Base-by-base conservation (phyloP, 2,113 vertebrate species). In the Clupea harengus region DNA sequence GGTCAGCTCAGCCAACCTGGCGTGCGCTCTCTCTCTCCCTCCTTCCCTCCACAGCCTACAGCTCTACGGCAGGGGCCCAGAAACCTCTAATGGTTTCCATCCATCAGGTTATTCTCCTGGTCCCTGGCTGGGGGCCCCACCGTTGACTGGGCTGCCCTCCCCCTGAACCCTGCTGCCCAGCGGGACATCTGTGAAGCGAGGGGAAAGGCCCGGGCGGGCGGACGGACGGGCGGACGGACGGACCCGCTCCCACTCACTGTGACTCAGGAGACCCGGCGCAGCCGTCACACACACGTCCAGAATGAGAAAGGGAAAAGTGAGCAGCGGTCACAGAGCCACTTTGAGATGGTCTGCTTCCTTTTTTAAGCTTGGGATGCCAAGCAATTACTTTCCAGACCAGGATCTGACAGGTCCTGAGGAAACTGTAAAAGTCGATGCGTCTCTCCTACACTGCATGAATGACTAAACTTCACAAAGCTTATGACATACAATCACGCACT, bases 51-150 rank as follows among this genome's bases (percentile, higher is more conserved):
- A 39, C 82, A 83, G 81, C 84, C 87, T 64, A 44, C 85, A 89
- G 60, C 50, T 83, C 87, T 64, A 44, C 85, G 88, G 60, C 50
- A 88, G 83, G 82, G 25, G 39, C 39, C 39, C 39, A 84, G 89
- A 87, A 39, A 88, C n/a, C 81, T 81, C 45, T 90, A 92, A 92
- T 92, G 82, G 89, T 88, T 91, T 90, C 92, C 88, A 93, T 93
- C 89, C 91, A 92, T 93, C 90, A 90, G 87, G 84, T 45, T 82
- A 86, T 57, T 82, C n/a, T 82, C 83, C 60, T 88, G 57, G 84
- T 84, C 67, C 75, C 18, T 25, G 49, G 84, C 85, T 57, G 9
- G 39, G 46, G 75, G 49, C 83, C 86, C 89, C 67, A 83, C 57
- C 85, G 18, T 78, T 88, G 83, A 85, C 82, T 78, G 57, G 60